These are phyloP conservation scores for Pelobates fuscus DNA, from an alignment of 2,113 vertebrate genomes.

Conservation along the genomic window DNA sequence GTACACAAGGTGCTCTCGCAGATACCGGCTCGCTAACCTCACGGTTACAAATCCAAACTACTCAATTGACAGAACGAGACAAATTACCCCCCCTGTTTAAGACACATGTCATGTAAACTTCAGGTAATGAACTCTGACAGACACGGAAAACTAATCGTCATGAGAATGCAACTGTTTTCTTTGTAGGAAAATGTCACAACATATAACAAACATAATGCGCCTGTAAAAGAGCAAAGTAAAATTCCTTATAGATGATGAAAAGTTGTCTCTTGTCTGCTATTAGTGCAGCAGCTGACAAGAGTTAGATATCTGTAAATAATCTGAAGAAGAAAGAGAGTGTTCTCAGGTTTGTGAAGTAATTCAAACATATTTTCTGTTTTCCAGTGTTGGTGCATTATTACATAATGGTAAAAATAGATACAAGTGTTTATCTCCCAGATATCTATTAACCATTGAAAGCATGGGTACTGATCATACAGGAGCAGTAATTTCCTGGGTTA, in stretches of 20 bases:
- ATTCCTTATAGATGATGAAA: constrained; percentile 14
- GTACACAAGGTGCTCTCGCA: background rate
- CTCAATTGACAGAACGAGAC: constrained; percentile 1
- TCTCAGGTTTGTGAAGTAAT: no score
- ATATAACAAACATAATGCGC: background rate
- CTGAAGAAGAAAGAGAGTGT: no score
- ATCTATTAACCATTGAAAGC: no score
- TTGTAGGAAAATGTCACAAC: constrained; percentile 23
- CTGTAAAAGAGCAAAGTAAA: background rate
- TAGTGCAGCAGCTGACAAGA: no score
- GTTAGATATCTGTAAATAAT: background rate
- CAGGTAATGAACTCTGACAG: constrained; percentile 29
- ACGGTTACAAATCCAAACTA: background rate
- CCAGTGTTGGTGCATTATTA: no score
- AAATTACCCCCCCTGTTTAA: background rate
- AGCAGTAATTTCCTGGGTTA: no score
- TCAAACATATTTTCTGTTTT: no score
- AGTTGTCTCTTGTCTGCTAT: constrained; percentile 5
- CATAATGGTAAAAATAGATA: no score
- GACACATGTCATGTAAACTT: constrained; percentile 12
- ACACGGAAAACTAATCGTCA: constrained; percentile 3
- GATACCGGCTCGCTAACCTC: constrained; percentile 7
- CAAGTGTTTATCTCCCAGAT: no score
- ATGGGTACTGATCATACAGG: no score
- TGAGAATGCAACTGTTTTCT: constrained; percentile 17